Evolutionary conservation across 2,113 vertebrate genomes (phyloP).

Genomic region (Alligator sinensis): DNA sequence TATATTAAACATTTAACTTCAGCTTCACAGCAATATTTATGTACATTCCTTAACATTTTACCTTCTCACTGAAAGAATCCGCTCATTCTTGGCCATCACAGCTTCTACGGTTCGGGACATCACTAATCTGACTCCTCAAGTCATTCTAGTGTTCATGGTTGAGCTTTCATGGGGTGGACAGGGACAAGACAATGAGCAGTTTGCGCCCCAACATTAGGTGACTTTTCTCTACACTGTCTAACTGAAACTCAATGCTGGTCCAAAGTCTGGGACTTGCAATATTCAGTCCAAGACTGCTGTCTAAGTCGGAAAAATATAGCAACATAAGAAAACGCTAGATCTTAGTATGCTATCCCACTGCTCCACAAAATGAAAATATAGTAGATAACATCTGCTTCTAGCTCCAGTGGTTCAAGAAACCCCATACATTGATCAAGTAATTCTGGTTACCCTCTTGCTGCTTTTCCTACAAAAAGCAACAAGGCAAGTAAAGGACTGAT

Average conservation of each 20-base stretch:
- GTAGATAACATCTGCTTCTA: fast-evolving
- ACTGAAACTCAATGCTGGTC: background rate
- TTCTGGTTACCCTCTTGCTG: fast-evolving
- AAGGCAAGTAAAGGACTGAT: background rate
- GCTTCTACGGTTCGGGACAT: fast-evolving
- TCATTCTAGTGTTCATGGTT: fast-evolving
- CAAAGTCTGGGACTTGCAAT: background rate
- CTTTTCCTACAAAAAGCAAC: fast-evolving
- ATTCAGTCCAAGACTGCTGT: background rate
- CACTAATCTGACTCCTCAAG: background rate
- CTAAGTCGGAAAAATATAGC: constrained; percentile 24
- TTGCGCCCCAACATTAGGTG: background rate
- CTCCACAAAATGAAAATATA: background rate
- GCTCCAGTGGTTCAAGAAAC: background rate
- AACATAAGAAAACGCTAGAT: fast-evolving
- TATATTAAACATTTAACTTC: background rate
- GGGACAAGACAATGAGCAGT: background rate
- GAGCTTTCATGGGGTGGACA: background rate
- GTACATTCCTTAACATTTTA: background rate
- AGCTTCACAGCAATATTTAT: background rate
- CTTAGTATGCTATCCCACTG: background rate
- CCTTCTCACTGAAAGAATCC: fast-evolving
- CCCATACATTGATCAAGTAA: fast-evolving
- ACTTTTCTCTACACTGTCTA: background rate
- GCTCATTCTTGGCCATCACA: background rate